Percentiles rank a stretch among this genome's conserved stretches.
phyloP scores from a whole-genome alignment of 2,888 invertebrate species.

The Lydus trimaculatus region DNA sequence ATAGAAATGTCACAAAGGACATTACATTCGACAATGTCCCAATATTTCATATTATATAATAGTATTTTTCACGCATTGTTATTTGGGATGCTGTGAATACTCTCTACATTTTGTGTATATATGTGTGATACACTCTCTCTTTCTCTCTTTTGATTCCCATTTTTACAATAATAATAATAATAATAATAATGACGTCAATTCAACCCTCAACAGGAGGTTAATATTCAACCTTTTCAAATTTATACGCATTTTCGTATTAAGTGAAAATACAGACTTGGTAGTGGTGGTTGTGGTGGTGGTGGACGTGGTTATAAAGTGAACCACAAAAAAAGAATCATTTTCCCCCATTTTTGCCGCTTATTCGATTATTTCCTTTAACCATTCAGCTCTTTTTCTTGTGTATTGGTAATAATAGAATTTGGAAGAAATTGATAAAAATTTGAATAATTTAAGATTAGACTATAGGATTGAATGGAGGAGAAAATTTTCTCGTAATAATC shows the following conservation, averaged over 20 bases:
- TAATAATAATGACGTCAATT: slow-evolving; percentile 22
- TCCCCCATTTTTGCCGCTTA: not conserved
- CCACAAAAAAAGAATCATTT: not conserved
- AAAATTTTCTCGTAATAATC: too few relatives aligned
- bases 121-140: slow-evolving; percentile 6
- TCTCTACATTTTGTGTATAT: not conserved
- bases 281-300: too few relatives aligned
- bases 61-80: slow-evolving; percentile 35
- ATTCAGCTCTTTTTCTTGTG: not conserved
- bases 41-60: slow-evolving; percentile 33
- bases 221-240: slow-evolving; percentile 26
- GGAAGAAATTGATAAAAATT: not conserved
- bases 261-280: not conserved
- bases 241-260: not conserved
- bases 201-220: slow-evolving; percentile 27
- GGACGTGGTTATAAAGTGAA: not conserved
- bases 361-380: not conserved
- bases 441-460: not conserved
- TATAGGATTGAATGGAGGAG: not conserved
- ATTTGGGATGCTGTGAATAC: slow-evolving; percentile 8
- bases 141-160: slow-evolving; percentile 16
- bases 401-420: not conserved
- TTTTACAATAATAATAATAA: slow-evolving; percentile 15
- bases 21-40: slow-evolving; percentile 29
- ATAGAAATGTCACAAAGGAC: slow-evolving; percentile 32